These are phyloP conservation scores for Drosophila sturtevanti DNA, from an alignment of 1,140 invertebrate species.

Conservation along the genomic window DNA sequence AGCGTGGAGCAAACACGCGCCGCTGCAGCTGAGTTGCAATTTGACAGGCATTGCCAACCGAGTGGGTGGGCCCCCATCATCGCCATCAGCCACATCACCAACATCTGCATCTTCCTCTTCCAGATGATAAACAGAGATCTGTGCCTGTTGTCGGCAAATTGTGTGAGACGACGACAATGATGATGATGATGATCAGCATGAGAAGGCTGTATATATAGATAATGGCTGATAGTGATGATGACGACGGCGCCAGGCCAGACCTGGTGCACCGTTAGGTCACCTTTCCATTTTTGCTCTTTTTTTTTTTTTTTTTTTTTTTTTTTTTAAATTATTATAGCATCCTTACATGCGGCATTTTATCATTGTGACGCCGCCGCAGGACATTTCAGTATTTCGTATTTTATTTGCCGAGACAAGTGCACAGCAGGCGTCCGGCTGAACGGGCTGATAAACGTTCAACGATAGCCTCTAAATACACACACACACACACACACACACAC, in stretches of 20 bases:
- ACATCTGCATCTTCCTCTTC: neutral
- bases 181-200: neutral
- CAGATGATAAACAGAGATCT: constrained; percentile 20
- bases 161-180: constrained; percentile 30
- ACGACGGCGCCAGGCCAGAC: constrained; percentile 15
- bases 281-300: constrained; percentile 11
- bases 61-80: constrained; percentile 43
- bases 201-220: neutral
- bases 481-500: neutral
- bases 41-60: constrained; percentile 56
- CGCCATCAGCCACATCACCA: neutral
- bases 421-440: constrained; percentile 35
- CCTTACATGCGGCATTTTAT: constrained; percentile 32
- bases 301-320: neutral
- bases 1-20: constrained; percentile 68
- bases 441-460: constrained; percentile 25
- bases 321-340: constrained; percentile 24
- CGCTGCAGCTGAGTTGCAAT: constrained; percentile 71
- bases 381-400: constrained; percentile 14
- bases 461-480: neutral
- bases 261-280: constrained; percentile 48
- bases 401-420: constrained; percentile 24
- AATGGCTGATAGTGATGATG: neutral
- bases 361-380: constrained; percentile 49
- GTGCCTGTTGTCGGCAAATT: constrained; percentile 54